Evolutionary conservation across 2,797 vertebrate genomes (phyloP), one percentile per base, ranked within the genome.

Genomic region (Peromyscus attwateri): DNA sequence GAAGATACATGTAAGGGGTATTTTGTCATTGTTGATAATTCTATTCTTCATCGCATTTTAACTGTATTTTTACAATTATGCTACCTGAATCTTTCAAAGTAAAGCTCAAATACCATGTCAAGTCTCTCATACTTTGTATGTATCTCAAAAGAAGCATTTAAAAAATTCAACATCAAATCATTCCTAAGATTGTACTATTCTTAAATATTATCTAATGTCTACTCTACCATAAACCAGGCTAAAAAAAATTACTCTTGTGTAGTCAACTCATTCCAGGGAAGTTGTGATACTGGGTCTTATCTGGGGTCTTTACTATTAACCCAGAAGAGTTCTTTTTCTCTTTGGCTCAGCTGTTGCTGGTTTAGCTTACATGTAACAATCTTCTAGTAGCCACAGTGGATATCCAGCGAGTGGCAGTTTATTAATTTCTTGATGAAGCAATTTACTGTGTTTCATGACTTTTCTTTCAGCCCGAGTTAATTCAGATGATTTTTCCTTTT

Each of bases 21-120:
- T 52, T 95, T 94, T 92, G 17, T 31, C 8, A 77, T 40, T 93
- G 27, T 81, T 84, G 12, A 9, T 68, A 83, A 55, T 70, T 92
- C 25, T 62, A 62, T 62, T n/a, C 29, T 87, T 0, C 2, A 91
- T 9, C 17, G 37, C 87, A 43, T 85, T 62, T 37, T 5, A 3
- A 66, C 84, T 90, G 34, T 3, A 52, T 81, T 83, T 40, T n/a
- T 4, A 57, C 37, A 89, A 71, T n/a, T 76, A 46, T 83, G 68
- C 70, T 90, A 68, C 14, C n/a, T 9, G 11, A 71, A 0, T 62
- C 75, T 87, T 96, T 93, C 31, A 94, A 79, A 89, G n/a, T 23
- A 82, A 82, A 91, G 92, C 12, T 64, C 3, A 83, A 4, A 31
- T 64, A 43, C 25, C 16, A 31, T 43, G 6, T 6, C 60, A 83